Base-by-base conservation (phyloP, 2,113 vertebrate genomes). In the Syngnathus typhle region DNA sequence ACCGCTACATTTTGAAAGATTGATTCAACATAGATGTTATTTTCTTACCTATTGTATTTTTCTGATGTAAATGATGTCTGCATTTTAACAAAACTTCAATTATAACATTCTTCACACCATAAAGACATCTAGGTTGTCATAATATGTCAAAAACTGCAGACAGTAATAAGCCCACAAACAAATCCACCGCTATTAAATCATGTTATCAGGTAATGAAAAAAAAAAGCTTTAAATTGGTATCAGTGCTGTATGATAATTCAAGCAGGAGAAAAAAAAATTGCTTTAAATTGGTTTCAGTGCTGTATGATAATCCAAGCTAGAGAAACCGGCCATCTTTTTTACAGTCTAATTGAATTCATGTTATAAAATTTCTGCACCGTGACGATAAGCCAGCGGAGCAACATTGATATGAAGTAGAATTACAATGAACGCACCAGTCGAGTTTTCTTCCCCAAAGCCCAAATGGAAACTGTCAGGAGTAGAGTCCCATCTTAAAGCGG, bases 371-470 rank as follows among this genome's bases (percentile, higher is more conserved):
- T 62, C 11, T 61, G 60, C 60, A 23, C 16, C 36, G 19, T 38
- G 15, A 59, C 3, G 56, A 60, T 61, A 43, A 58, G 65, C 59
- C 21, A 54, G 8, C 55, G 8, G 27, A 58, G n/a, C 23, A n/a
- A 41, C 60, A 66, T 67, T 73, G 32, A 62, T 69, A 66, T 61
- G n/a, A 71, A 39, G 55, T 52, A 65, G 44, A 75, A 72, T 78
- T 67, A 69, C 38, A 80, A 63, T 70, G 36, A 60, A 74, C 67
- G 27, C 63, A 16, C 12, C 43, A 6, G 13, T 49, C 15, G 10
- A n/a, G 15, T 83, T 77, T 74, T 67, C 83, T 81, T 71, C 61
- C 23, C 21, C 19, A 10, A 41, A 71, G 58, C 70, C 80, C 69
- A 75, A 79, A 80, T 38, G 54, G n/a, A 60, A 73, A 51, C 47